A percentile compares a stretch with the other conserved stretches of the same genome.
Evolutionary conservation across 2,113 vertebrate species (phyloP).

Genomic region (Macaca mulatta): DNA sequence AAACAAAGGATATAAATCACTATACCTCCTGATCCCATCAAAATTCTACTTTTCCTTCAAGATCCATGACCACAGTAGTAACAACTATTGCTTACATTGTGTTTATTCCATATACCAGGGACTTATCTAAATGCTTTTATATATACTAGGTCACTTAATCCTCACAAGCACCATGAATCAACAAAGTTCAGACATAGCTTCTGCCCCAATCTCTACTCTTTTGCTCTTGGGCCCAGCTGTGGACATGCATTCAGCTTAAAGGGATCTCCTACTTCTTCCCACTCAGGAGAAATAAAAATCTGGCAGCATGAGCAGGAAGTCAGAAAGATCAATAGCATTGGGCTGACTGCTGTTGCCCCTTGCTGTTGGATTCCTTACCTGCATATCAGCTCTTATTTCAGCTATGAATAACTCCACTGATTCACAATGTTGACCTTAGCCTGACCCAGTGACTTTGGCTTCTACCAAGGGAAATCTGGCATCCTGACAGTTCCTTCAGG

Average conservation of each 20-base stretch:
- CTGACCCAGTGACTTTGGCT: conserved; percentile 48
- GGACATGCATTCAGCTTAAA: not conserved
- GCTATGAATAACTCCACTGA: conserved; percentile 53
- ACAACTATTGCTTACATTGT: not conserved
- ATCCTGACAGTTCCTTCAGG: not conserved
- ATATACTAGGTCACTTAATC: not conserved
- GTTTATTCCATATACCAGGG: not conserved
- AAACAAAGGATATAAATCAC: conserved; percentile 11
- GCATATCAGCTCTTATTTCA: conserved; percentile 46
- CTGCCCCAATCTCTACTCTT: not conserved
- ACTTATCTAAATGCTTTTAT: not conserved
- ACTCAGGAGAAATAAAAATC: not conserved
- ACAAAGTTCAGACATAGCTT: not conserved
- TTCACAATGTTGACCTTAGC: conserved; percentile 19
- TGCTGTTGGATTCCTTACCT: conserved; percentile 47
- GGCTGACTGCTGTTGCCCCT: not conserved
- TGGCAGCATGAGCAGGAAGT: conserved; percentile 33
- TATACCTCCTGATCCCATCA: not conserved
- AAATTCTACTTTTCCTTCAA: not conserved
- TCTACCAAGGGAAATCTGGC: not conserved
- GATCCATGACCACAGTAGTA: not conserved
- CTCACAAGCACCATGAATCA: not conserved
- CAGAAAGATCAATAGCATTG: conserved; percentile 40
- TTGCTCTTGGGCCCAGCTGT: not conserved
- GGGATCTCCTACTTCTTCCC: not conserved